Percentiles rank a stretch among this genome's conserved stretches.
Conservation (phyloP, 2,113 vertebrate genomes). For the Gnathonemus longibarbis region DNA sequence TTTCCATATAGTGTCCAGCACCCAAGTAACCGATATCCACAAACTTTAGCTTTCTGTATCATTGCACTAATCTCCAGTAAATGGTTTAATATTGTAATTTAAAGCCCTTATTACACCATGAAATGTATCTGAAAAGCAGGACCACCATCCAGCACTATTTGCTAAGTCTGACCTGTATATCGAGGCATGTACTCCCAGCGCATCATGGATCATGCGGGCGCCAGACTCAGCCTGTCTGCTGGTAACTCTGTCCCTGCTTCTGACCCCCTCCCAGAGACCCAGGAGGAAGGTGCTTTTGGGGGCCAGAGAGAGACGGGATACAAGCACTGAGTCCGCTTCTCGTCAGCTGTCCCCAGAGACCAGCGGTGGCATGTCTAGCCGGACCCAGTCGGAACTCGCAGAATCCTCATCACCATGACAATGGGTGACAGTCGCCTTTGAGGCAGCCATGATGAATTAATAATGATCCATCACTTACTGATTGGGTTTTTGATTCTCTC, state of each 20-base stretch:
- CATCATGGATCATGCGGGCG: not conserved
- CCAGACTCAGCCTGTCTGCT: not conserved
- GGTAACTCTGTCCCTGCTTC: too few relatives aligned
- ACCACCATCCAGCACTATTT: not conserved
- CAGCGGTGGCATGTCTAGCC: slow-evolving; percentile 16
- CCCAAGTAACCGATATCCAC: not conserved
- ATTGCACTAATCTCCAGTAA: not conserved
- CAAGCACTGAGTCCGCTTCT: not conserved
- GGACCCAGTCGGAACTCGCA: not conserved
- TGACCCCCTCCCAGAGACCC: not conserved
- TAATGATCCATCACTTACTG: not conserved
- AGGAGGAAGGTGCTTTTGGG: slow-evolving; percentile 49
- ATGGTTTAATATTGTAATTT: not conserved
- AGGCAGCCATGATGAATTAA: not conserved
- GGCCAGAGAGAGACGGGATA: not conserved
- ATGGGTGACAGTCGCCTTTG: not conserved
- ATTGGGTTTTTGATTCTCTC: not conserved
- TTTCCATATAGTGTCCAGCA: not conserved
- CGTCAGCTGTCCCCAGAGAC: slow-evolving; percentile 13
- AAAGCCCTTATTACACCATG: not conserved
- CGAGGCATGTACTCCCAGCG: not conserved
- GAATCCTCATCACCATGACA: not conserved
- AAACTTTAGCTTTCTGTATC: not conserved
- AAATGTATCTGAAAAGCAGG: not conserved
- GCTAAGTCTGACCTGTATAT: not conserved